phyloP scores from a whole-genome alignment of 2,888 invertebrate genomes.

The Euproctis similis region DNA sequence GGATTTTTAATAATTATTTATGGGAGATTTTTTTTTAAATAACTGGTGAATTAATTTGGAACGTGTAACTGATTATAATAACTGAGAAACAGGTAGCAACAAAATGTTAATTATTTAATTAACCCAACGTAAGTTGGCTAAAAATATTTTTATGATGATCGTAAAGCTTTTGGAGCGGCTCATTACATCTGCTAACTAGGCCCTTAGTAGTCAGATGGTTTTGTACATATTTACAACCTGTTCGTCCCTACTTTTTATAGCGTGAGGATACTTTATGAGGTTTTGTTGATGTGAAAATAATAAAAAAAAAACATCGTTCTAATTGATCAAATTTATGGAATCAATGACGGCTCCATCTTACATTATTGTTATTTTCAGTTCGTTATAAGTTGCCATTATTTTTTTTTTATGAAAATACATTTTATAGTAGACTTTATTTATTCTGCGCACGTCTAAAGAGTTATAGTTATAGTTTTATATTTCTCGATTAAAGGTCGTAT shows the following conservation, averaged over 20 bases:
- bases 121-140: conserved; percentile 22
- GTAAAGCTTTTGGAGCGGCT: conserved; percentile 23
- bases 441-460: no score
- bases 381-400: no score
- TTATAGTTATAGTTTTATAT: no score
- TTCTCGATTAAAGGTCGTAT: no score
- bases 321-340: conserved; percentile 18
- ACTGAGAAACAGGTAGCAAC: conserved; percentile 15
- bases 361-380: no score
- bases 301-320: conserved; percentile 17
- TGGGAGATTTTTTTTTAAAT: conserved; percentile 2
- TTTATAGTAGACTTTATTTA: no score
- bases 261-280: conserved; percentile 27
- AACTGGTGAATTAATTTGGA: conserved; percentile 3
- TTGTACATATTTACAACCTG: conserved; percentile 22
- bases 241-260: conserved; percentile 22
- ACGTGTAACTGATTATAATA: conserved; percentile 13
- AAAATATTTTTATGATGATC: conserved; percentile 21
- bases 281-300: no score
- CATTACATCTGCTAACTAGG: conserved; percentile 22
- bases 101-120: conserved; percentile 29
- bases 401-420: no score
- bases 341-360: conserved; percentile 10
- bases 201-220: conserved; percentile 6
- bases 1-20: background rate